Percentiles rank a stretch among this genome's conserved stretches.
phyloP scores from a whole-genome alignment of 2,888 invertebrate genomes.

The Trichogramma dendrolimi region DNA sequence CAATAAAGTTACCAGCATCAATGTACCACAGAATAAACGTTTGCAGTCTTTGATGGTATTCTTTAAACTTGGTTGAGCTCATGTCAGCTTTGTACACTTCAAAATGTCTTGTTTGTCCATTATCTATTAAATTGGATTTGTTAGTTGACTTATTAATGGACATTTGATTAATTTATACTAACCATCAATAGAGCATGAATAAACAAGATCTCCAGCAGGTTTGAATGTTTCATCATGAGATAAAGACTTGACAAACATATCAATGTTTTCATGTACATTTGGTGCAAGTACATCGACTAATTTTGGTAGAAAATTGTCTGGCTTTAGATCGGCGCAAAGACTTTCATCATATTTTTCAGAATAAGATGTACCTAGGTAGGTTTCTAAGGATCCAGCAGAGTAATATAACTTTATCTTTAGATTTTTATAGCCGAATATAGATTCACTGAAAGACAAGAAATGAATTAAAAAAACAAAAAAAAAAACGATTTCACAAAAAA shows the following conservation, averaged over 20 bases:
- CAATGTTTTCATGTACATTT: constrained; percentile 67
- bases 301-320: constrained; percentile 72
- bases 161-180: constrained; percentile 11
- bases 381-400: constrained; percentile 74
- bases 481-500: background rate
- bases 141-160: constrained; percentile 34
- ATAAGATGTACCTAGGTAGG: constrained; percentile 75
- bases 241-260: constrained; percentile 67
- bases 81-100: constrained; percentile 78
- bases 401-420: constrained; percentile 75
- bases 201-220: constrained; percentile 70
- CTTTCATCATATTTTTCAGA: constrained; percentile 63
- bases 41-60: constrained; percentile 80
- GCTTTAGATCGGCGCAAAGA: constrained; percentile 59
- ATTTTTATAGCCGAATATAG: constrained; percentile 89
- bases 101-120: constrained; percentile 55
- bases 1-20: constrained; percentile 92
- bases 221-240: constrained; percentile 71
- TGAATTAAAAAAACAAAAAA: constrained; percentile 10
- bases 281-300: constrained; percentile 68
- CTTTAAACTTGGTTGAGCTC: constrained; percentile 67
- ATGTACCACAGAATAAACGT: constrained; percentile 93
- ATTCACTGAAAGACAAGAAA: constrained; percentile 61
- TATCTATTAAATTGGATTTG: constrained; percentile 37
- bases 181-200: constrained; percentile 58